Conservation (phyloP, 2,888 invertebrate genomes). For the Phytoseiulus persimilis region DNA sequence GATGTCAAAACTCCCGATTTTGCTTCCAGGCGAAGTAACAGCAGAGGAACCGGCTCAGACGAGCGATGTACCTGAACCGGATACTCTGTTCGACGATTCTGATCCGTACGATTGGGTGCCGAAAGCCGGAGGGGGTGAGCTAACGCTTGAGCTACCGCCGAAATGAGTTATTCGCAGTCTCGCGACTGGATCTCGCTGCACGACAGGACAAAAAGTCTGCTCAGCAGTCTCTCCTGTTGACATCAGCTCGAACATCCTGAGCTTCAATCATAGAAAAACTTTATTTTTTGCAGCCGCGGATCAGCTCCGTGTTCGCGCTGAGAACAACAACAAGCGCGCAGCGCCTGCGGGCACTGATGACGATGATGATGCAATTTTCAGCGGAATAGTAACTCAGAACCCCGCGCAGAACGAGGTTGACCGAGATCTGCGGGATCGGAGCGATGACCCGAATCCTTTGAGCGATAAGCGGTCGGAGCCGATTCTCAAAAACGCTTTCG, state of each 20-base stretch:
- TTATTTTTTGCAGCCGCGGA: not conserved
- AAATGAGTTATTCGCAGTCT: too few species aligned
- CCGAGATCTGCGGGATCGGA: not conserved
- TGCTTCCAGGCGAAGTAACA: not conserved
- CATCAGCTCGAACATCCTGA: not conserved
- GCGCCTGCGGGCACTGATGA: not conserved
- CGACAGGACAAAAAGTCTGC: not conserved
- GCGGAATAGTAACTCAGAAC: not conserved
- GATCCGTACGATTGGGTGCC: not conserved
- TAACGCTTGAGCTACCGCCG: too few species aligned
- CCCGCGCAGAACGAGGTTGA: not conserved
- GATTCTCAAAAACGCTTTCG: not conserved
- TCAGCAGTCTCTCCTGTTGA: not conserved
- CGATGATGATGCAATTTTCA: slow-evolving; percentile 14
- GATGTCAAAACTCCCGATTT: too few species aligned
- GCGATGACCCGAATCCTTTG: not conserved
- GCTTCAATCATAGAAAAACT: not conserved
- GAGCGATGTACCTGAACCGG: not conserved
- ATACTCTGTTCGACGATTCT: not conserved
- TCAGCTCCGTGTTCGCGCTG: not conserved
- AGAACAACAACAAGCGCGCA: not conserved
- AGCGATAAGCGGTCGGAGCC: not conserved
- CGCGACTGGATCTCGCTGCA: too few species aligned
- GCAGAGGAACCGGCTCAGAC: not conserved
- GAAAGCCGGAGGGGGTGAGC: not conserved